Percentiles rank a stretch among this genome's conserved stretches.
These are phyloP conservation scores for Tromatobia lineatoria DNA, from an alignment of 2,888 invertebrate species.

Conservation along the genomic window DNA sequence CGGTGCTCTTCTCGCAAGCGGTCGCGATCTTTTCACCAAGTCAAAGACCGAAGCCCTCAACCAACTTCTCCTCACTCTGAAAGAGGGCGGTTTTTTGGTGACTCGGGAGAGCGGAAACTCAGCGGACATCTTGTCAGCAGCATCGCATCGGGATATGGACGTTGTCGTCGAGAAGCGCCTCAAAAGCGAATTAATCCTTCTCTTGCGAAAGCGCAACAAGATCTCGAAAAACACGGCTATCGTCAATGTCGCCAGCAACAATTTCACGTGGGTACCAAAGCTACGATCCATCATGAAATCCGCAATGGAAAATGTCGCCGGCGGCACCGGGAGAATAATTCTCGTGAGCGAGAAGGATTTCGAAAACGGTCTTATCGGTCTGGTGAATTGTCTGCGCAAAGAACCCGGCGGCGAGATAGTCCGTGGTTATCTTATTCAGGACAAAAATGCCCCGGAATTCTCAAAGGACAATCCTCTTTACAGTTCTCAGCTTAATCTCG, in stretches of 20 bases:
- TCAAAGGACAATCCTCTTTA: conserved; percentile 89
- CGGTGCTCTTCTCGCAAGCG: conserved; percentile 86
- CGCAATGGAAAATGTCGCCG: conserved; percentile 85
- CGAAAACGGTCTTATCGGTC: conserved; percentile 91
- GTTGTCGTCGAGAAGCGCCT: conserved; percentile 77
- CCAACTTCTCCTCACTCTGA: conserved; percentile 63
- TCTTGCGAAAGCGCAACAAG: conserved; percentile 74
- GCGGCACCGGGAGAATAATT: conserved; percentile 87
- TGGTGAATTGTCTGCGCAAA: conserved; percentile 94
- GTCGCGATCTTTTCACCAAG: conserved; percentile 86
- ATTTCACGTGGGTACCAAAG: conserved; percentile 83
- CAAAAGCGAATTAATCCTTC: conserved; percentile 69
- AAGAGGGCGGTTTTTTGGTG: conserved; percentile 78
- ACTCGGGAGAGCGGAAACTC: conserved; percentile 73
- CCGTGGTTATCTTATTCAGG: conserved; percentile 88
- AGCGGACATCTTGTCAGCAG: conserved; percentile 44
- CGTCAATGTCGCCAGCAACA: conserved; percentile 76
- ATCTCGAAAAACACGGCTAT: conserved; percentile 76
- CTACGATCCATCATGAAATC: conserved; percentile 79
- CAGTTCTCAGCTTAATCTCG: conserved; percentile 89
- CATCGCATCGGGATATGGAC: conserved; percentile 65
- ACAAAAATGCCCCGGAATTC: conserved; percentile 89
- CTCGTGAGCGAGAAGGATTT: conserved; percentile 82
- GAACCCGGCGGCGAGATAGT: conserved; percentile 90
- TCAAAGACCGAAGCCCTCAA: conserved; percentile 58